Conservation (phyloP, 2,797 vertebrate genomes). For the Delichon dasypus region DNA sequence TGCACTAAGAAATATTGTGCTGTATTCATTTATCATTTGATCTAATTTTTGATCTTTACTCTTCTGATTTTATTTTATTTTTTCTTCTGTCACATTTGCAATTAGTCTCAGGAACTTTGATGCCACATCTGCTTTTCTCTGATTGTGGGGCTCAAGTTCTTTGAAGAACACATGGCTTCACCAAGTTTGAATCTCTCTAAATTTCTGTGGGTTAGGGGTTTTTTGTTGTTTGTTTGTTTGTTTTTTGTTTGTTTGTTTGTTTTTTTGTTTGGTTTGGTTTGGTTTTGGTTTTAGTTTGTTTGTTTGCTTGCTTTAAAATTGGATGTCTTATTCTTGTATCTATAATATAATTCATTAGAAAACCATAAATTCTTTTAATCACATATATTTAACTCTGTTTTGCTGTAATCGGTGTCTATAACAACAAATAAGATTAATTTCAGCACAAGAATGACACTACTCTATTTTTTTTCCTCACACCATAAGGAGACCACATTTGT, state of each 20-base stretch:
- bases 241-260: neutral
- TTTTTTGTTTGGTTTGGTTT: neutral
- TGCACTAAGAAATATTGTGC: neutral
- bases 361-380: neutral
- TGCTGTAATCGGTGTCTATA: neutral
- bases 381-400: neutral
- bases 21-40: neutral
- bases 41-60: neutral
- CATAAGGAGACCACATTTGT: neutral
- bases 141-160: neutral
- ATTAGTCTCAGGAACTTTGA: neutral
- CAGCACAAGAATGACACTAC: neutral
- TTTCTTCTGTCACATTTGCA: neutral
- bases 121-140: neutral
- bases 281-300: too few relatives aligned
- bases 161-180: neutral
- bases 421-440: neutral
- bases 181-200: neutral
- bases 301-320: neutral
- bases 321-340: neutral
- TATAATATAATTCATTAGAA: neutral
- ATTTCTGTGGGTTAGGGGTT: neutral
- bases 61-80: neutral
- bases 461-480: neutral
- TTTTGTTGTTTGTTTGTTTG: neutral